These are phyloP conservation scores for Natrix natrix DNA, from an alignment of 2,797 vertebrate genomes.

Conservation along the genomic window DNA sequence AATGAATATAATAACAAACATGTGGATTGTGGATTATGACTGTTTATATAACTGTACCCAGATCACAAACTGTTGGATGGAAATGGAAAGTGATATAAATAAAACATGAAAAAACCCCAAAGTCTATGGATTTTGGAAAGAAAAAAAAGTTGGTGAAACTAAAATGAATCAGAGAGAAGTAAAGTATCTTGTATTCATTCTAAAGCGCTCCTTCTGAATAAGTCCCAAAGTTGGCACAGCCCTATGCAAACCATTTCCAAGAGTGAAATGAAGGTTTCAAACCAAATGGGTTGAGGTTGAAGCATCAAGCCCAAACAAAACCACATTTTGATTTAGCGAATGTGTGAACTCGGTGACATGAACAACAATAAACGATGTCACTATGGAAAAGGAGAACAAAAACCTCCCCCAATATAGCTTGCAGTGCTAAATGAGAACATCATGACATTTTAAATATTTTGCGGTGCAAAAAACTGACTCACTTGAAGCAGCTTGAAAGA, in stretches of 20 bases:
- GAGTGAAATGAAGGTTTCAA: background rate
- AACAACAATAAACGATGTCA: background rate
- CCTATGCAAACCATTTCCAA: background rate
- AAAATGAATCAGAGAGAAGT: background rate
- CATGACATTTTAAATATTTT: conserved; percentile 2
- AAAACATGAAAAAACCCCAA: background rate
- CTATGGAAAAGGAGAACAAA: background rate
- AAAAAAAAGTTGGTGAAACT: background rate
- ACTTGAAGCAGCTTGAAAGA: background rate
- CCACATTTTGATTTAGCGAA: background rate
- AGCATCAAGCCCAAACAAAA: background rate
- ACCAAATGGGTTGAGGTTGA: background rate
- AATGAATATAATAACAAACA: too few species aligned
- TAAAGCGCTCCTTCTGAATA: background rate
- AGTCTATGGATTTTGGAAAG: background rate
- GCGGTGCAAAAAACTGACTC: background rate
- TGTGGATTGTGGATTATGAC: too few species aligned
- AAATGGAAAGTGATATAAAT: too few species aligned
- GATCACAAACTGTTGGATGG: too few species aligned
- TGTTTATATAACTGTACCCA: too few species aligned
- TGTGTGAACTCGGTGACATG: background rate
- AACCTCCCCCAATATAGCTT: background rate
- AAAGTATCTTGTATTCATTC: background rate
- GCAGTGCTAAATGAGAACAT: background rate
- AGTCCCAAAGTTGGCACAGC: background rate